These are phyloP conservation scores for Ginglymostoma cirratum DNA, from an alignment of 2,113 vertebrate genomes.

Conservation along the genomic window DNA sequence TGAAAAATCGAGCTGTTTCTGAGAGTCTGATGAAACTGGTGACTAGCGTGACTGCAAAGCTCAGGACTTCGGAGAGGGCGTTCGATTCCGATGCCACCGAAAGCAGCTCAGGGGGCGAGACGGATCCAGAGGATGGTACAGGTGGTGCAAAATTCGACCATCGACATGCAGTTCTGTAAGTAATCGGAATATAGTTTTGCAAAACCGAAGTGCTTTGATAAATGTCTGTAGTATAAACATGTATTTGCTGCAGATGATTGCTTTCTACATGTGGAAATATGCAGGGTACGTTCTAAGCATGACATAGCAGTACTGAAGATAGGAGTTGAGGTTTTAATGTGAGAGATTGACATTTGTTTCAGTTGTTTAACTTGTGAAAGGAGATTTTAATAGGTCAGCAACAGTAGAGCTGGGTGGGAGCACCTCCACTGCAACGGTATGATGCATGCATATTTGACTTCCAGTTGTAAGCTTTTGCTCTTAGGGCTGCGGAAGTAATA, in stretches of 20 bases:
- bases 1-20: slow-evolving; percentile 33
- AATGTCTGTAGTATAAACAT: not conserved
- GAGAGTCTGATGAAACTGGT: slow-evolving; percentile 47
- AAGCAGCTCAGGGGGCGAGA: slow-evolving; percentile 49
- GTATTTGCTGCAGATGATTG: not conserved
- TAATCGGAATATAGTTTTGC: not conserved
- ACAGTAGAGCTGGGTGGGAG: not conserved
- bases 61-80: slow-evolving; percentile 48
- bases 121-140: slow-evolving; percentile 42
- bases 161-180: slow-evolving; percentile 32
- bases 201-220: not conserved
- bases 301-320: not conserved
- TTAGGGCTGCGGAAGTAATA: not conserved
- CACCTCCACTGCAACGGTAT: not conserved
- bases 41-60: slow-evolving; percentile 46
- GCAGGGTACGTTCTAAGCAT: not conserved
- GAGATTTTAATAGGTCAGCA: not conserved
- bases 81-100: slow-evolving; percentile 57
- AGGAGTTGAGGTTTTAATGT: not conserved
- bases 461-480: not conserved
- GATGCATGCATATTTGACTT: not conserved
- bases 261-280: not conserved
- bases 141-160: not conserved
- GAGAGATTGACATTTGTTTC: not conserved
- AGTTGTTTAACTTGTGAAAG: not conserved